phyloP scores from a whole-genome alignment of 2,888 invertebrate genomes.

The Epistrophe eligans region DNA sequence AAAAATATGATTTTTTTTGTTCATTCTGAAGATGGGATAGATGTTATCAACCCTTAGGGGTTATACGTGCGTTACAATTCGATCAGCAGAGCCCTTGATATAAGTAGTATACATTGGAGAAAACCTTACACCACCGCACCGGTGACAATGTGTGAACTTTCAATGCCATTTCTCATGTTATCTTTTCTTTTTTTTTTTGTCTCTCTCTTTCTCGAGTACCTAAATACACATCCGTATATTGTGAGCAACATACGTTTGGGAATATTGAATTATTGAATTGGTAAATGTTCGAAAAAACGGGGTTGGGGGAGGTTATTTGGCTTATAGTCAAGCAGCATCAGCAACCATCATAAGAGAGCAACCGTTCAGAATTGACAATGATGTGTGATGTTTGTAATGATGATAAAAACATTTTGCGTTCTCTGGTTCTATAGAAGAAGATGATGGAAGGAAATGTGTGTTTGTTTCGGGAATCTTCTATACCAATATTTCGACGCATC shows the following conservation, averaged over 20 bases:
- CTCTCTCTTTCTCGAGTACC: slow-evolving; percentile 3
- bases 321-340: not conserved
- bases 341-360: not conserved
- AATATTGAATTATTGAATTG: slow-evolving; percentile 74
- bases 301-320: slow-evolving; percentile 31
- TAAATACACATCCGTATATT: slow-evolving; percentile 51
- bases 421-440: not conserved
- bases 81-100: slow-evolving; percentile 53
- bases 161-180: slow-evolving; percentile 66
- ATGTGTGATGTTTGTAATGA: slow-evolving; percentile 51
- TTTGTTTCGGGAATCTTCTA: slow-evolving; percentile 39
- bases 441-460: slow-evolving; percentile 23
- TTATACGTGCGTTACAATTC: slow-evolving; percentile 72
- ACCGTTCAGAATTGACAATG: slow-evolving; percentile 66
- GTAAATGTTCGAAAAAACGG: not conserved
- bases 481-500: not conserved
- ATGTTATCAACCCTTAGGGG: slow-evolving; percentile 65
- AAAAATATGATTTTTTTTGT: slow-evolving; percentile 55
- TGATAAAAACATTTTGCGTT: slow-evolving; percentile 68
- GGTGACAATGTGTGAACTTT: slow-evolving; percentile 72
- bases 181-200: slow-evolving; percentile 37
- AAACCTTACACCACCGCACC: not conserved
- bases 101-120: not conserved
- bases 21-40: slow-evolving; percentile 24
- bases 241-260: slow-evolving; percentile 63